phyloP scores from a whole-genome alignment of 2,113 vertebrate genomes.

The Sprattus sprattus region DNA sequence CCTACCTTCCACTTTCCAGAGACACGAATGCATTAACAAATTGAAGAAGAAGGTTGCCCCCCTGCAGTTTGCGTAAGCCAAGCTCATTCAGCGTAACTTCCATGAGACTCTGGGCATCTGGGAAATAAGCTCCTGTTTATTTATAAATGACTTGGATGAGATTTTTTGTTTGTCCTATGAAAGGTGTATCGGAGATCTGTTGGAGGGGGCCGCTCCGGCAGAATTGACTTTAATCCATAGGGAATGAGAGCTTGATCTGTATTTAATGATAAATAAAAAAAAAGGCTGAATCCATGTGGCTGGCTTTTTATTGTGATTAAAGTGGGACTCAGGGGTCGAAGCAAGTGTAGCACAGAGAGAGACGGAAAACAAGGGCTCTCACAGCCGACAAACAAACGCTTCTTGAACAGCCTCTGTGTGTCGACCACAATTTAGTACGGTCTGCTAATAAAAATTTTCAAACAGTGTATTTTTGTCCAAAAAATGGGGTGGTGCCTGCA shows the following conservation, averaged over 20 bases:
- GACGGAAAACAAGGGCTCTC: conserved; percentile 15
- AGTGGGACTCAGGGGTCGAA: conserved; percentile 39
- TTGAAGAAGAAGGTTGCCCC: conserved; percentile 16
- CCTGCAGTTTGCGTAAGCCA: not conserved
- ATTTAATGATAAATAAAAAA: conserved; percentile 73
- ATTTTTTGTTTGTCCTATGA: conserved; percentile 30
- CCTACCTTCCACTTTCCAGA: not conserved
- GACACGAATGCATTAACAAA: not conserved
- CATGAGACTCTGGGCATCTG: not conserved
- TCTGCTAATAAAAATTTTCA: conserved; percentile 54
- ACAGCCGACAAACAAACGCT: conserved; percentile 26
- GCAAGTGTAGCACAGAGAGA: conserved; percentile 33
- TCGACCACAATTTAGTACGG: conserved; percentile 47
- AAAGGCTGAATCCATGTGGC: conserved; percentile 53
- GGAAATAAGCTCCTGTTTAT: conserved; percentile 32
- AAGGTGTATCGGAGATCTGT: conserved; percentile 28
- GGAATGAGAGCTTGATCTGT: conserved; percentile 49
- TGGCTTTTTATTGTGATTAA: conserved; percentile 46
- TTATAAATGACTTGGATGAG: conserved; percentile 43
- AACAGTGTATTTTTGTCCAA: conserved; percentile 27
- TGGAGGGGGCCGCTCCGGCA: not conserved
- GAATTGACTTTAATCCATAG: conserved; percentile 40
- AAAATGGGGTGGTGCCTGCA: conserved; percentile 12
- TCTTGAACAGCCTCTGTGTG: conserved; percentile 42
- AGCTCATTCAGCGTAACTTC: not conserved